Conservation (phyloP, 2,888 invertebrate genomes). For the Dorcus parallelipipedus region DNA sequence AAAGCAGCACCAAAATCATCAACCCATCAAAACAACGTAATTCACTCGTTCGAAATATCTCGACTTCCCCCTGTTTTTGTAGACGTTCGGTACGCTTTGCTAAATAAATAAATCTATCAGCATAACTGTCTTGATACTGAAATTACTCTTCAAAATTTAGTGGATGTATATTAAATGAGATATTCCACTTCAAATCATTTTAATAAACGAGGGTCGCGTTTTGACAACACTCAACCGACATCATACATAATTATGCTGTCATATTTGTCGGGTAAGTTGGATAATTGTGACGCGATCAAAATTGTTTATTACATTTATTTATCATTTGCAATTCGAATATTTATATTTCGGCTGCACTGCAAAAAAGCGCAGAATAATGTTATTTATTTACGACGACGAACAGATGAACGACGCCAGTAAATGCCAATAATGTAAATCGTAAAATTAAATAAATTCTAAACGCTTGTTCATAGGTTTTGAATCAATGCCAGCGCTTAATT, state of each 20-base stretch:
- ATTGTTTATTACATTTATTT: no score
- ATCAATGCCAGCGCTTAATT: background rate
- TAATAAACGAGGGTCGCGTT: slow-evolving; percentile 13
- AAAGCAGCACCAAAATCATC: no score
- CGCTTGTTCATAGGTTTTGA: background rate
- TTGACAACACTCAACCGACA: slow-evolving; percentile 11
- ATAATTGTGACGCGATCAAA: slow-evolving; percentile 6
- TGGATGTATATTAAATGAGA: slow-evolving; percentile 12
- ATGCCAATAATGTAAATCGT: slow-evolving; percentile 1
- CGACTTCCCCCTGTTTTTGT: no score
- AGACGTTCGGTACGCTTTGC: no score
- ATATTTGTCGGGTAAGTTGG: slow-evolving; percentile 6
- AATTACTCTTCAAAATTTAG: slow-evolving; percentile 6
- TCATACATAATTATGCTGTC: slow-evolving; percentile 10
- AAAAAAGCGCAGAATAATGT: no score
- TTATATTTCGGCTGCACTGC: no score
- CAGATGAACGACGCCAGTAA: background rate
- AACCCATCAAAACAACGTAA: no score
- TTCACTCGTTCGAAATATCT: no score
- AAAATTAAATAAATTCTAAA: slow-evolving; percentile 1
- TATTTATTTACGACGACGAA: no score
- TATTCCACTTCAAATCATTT: slow-evolving; percentile 10
- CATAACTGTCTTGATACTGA: background rate
- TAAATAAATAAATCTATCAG: no score
- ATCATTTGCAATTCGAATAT: no score